phyloP scores from a whole-genome alignment of 2,888 invertebrate genomes.

The Lasioglossum lativentre region DNA sequence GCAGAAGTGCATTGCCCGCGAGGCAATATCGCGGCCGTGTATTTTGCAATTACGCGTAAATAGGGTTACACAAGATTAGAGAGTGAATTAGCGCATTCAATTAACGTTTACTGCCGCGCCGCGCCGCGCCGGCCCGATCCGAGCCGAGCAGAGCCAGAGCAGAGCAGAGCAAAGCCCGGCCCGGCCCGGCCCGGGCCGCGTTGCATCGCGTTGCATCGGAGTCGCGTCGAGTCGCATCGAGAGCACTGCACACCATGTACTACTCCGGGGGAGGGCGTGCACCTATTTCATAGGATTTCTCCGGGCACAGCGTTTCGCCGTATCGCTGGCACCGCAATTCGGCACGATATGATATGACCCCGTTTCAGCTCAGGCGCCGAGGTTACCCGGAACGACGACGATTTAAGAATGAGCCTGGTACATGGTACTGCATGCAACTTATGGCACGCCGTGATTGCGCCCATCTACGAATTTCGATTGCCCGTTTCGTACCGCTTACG shows the following conservation, averaged over 20 bases:
- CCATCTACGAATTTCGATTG: slow-evolving; percentile 38
- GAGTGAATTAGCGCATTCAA: slow-evolving; percentile 83
- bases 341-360: slow-evolving; percentile 56
- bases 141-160: not conserved
- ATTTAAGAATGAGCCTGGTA: slow-evolving; percentile 56
- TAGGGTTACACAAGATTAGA: slow-evolving; percentile 81
- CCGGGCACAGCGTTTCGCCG: slow-evolving; percentile 19
- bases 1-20: slow-evolving; percentile 51
- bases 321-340: slow-evolving; percentile 59
- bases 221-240: slow-evolving; percentile 9
- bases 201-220: not conserved
- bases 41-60: slow-evolving; percentile 82
- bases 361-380: slow-evolving; percentile 15
- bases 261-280: slow-evolving; percentile 40
- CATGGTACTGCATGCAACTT: slow-evolving; percentile 45
- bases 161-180: not conserved
- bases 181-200: not conserved
- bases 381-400: slow-evolving; percentile 26
- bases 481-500: slow-evolving; percentile 9
- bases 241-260: not conserved
- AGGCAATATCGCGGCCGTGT: slow-evolving; percentile 75
- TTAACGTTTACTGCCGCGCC: slow-evolving; percentile 80
- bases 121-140: slow-evolving; percentile 8
- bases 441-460: slow-evolving; percentile 55
- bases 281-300: slow-evolving; percentile 80